These are phyloP conservation scores for Physocephala rufipes DNA, from an alignment of 2,888 invertebrate genomes.

Conservation along the genomic window DNA sequence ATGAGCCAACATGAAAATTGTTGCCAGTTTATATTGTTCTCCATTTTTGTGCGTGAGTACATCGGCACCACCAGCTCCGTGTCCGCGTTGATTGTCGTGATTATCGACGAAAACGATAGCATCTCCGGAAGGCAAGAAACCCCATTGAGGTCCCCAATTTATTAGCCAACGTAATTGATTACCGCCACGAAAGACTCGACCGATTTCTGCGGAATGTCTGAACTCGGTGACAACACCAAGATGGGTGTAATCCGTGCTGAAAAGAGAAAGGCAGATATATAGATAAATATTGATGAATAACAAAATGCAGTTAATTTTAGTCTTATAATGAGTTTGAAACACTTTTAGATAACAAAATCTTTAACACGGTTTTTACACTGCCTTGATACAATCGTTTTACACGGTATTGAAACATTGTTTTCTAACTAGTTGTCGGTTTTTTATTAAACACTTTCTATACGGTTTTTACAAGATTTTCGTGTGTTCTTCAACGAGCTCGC, in stretches of 20 bases:
- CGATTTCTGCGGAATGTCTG: slow-evolving; percentile 59
- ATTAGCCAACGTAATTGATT: slow-evolving; percentile 72
- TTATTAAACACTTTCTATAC: too few species aligned
- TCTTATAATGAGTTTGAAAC: too few species aligned
- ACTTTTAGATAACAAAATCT: too few species aligned
- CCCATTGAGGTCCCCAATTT: slow-evolving; percentile 74
- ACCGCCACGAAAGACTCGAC: slow-evolving; percentile 68
- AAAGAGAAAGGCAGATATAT: background rate
- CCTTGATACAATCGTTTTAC: too few species aligned
- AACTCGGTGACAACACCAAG: slow-evolving; percentile 80
- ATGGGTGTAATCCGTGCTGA: slow-evolving; percentile 65
- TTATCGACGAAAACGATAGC: slow-evolving; percentile 84
- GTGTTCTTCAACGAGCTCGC: too few species aligned
- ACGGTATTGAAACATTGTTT: too few species aligned
- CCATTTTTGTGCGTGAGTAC: slow-evolving; percentile 68
- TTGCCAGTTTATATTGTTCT: slow-evolving; percentile 76
- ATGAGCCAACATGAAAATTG: slow-evolving; percentile 86
- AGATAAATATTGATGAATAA: background rate
- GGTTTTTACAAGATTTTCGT: too few species aligned
- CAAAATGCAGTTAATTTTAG: too few species aligned
- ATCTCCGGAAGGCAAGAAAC: slow-evolving; percentile 68
- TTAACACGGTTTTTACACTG: too few species aligned
- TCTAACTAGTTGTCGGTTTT: too few species aligned
- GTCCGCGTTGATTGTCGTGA: slow-evolving; percentile 87
- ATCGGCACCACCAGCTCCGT: slow-evolving; percentile 74